A percentile compares a stretch with the other conserved stretches of the same genome.
Evolutionary conservation across 1,140 invertebrate genomes (phyloP).

Genomic region (Paralvinella palmiformis): DNA sequence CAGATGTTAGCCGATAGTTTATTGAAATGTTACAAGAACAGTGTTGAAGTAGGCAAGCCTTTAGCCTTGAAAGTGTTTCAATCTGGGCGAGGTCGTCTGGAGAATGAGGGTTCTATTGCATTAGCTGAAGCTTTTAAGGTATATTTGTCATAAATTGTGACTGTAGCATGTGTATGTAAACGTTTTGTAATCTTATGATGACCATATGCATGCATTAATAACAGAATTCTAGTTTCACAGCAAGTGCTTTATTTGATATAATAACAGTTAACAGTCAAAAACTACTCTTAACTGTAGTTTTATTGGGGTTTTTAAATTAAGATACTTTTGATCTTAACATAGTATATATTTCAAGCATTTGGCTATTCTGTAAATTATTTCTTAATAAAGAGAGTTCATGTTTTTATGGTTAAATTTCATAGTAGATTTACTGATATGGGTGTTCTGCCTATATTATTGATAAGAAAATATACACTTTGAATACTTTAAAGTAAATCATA

Average conservation of each 20-base stretch:
- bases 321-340: too few relatives aligned
- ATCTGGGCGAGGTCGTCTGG: constrained; percentile 87
- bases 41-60: constrained; percentile 58
- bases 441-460: too few relatives aligned
- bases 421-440: too few relatives aligned
- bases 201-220: background rate
- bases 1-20: constrained; percentile 73
- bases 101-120: constrained; percentile 84
- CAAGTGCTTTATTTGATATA: background rate
- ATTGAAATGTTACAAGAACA: constrained; percentile 64
- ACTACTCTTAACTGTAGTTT: too few relatives aligned
- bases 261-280: background rate
- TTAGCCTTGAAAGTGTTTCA: constrained; percentile 77
- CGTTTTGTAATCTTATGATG: background rate
- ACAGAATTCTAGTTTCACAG: background rate
- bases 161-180: background rate
- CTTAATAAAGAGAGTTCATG: too few relatives aligned
- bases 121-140: constrained; percentile 77
- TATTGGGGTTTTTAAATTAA: too few relatives aligned
- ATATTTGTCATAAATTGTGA: constrained; percentile 17
- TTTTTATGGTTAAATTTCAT: too few relatives aligned
- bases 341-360: too few relatives aligned
- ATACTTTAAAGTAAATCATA: too few relatives aligned
- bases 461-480: too few relatives aligned
- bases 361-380: too few relatives aligned